A percentile compares a stretch with the other conserved stretches of the same genome.
Conservation (phyloP, 2,888 invertebrate species). For the Cephus pulcher region DNA sequence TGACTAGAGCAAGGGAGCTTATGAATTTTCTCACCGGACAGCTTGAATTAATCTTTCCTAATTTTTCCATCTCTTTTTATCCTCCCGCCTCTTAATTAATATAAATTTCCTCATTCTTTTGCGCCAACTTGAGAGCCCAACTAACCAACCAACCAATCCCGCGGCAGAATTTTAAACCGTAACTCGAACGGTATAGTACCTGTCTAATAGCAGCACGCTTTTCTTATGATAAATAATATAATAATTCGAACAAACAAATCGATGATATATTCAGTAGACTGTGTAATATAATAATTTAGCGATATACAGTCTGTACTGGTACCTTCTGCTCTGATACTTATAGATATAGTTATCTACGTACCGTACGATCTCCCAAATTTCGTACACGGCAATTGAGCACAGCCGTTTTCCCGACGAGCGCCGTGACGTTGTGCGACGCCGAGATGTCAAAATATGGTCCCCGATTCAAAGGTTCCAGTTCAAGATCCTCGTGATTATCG, state of each 20-base stretch:
- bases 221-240: neutral
- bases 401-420: slow-evolving; percentile 81
- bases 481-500: slow-evolving; percentile 61
- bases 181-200: neutral
- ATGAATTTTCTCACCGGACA: neutral
- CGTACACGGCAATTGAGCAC: slow-evolving; percentile 81
- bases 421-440: slow-evolving; percentile 81
- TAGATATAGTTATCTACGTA: slow-evolving; percentile 62
- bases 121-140: neutral
- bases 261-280: too few relatives aligned
- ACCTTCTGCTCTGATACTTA: neutral
- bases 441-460: slow-evolving; percentile 80
- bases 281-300: neutral
- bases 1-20: neutral
- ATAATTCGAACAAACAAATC: neutral
- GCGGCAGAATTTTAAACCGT: neutral
- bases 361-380: slow-evolving; percentile 82
- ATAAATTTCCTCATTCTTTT: neutral
- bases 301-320: neutral
- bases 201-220: neutral
- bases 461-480: slow-evolving; percentile 67
- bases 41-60: neutral
- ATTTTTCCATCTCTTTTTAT: neutral
- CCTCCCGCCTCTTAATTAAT: neutral
- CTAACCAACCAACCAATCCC: neutral